These are phyloP conservation scores for Anser brachyrhynchus DNA, from an alignment of 2,113 vertebrate species.

Conservation along the genomic window DNA sequence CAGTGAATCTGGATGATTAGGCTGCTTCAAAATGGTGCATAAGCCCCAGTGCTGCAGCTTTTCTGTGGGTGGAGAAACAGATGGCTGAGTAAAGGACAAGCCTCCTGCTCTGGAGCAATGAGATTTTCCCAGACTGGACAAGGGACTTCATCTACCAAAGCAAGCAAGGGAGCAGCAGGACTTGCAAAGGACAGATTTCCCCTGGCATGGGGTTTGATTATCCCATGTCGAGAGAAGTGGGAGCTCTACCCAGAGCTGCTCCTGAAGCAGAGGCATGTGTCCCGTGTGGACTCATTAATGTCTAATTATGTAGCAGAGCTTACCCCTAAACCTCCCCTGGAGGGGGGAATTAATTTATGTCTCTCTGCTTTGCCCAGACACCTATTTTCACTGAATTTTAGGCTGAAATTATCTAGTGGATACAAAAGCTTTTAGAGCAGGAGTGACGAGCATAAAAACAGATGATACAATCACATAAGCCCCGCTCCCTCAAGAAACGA, in stretches of 20 bases:
- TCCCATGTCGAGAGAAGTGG: neutral
- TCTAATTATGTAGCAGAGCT: constrained; percentile 25
- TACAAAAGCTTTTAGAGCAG: constrained; percentile 16
- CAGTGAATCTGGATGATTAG: neutral
- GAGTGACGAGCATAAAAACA: constrained; percentile 14
- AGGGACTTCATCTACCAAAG: neutral
- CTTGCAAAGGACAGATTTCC: neutral
- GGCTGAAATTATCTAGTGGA: neutral
- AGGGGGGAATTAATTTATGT: constrained; percentile 28
- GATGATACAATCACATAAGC: neutral
- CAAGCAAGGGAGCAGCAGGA: neutral
- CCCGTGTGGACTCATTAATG: constrained; percentile 24
- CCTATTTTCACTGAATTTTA: constrained; percentile 9
- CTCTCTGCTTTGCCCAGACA: neutral
- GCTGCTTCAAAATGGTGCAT: neutral
- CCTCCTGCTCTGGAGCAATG: neutral
- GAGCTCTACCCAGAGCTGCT: neutral
- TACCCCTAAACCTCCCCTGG: neutral
- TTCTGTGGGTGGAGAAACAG: neutral
- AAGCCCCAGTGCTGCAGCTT: neutral
- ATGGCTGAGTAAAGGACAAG: neutral
- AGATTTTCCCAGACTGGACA: neutral
- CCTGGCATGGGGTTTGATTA: constrained; percentile 9
- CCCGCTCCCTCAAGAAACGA: neutral
- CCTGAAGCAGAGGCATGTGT: neutral